phyloP scores from a whole-genome alignment of 2,113 vertebrate genomes.

The Corythornis cristatus region DNA sequence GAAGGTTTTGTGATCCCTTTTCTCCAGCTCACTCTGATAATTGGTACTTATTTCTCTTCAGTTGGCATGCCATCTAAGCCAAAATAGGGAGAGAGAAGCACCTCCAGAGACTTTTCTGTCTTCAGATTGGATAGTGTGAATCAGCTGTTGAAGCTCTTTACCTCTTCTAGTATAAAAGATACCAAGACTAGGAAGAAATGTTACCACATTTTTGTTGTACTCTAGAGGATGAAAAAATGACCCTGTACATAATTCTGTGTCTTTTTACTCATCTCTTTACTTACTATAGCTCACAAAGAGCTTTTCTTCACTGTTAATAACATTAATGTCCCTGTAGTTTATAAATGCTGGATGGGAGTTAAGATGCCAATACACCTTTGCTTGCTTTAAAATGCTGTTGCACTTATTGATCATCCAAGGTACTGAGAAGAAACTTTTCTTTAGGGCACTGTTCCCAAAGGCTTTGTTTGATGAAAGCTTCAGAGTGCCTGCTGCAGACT shows the following conservation, averaged over 20 bases:
- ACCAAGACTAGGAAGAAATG: not conserved
- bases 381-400: not conserved
- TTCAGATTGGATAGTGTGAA: not conserved
- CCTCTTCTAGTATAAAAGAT: not conserved
- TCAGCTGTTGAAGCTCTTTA: not conserved
- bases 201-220: not conserved
- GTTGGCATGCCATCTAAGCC: not conserved
- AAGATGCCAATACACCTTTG: not conserved
- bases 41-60: not conserved
- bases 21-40: not conserved
- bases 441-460: not conserved
- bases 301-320: not conserved
- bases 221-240: not conserved
- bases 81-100: not conserved
- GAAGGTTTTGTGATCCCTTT: not conserved
- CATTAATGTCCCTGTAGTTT: not conserved
- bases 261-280: not conserved
- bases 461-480: not conserved
- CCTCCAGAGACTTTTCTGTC: not conserved
- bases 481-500: not conserved
- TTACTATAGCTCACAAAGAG: not conserved
- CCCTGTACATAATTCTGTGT: not conserved
- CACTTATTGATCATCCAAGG: not conserved
- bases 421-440: not conserved
- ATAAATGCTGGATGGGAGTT: not conserved